These are phyloP conservation scores for Xyliphius kryptos DNA, from an alignment of 2,113 vertebrate species.

Conservation along the genomic window DNA sequence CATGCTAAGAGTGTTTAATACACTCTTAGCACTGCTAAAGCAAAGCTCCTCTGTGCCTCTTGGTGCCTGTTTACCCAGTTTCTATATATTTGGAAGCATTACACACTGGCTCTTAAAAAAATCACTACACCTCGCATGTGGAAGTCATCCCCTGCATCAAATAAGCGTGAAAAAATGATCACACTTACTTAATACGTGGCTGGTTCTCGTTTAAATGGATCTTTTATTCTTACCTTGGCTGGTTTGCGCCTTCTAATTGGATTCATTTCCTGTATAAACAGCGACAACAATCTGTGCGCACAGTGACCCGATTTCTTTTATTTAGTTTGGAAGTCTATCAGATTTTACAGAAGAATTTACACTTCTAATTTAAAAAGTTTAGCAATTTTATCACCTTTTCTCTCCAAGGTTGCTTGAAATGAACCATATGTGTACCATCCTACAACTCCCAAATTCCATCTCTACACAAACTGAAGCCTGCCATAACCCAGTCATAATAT, in stretches of 20 bases:
- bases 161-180: neutral
- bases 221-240: slow-evolving; percentile 26
- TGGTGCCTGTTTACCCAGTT: neutral
- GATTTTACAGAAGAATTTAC: too few relatives aligned
- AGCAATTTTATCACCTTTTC: too few relatives aligned
- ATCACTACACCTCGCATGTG: slow-evolving; percentile 4
- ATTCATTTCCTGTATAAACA: slow-evolving; percentile 19
- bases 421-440: too few relatives aligned
- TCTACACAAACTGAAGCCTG: too few relatives aligned
- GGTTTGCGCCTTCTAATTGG: neutral
- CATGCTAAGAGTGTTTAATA: too few relatives aligned
- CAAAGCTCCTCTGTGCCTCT: neutral
- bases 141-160: slow-evolving; percentile 14
- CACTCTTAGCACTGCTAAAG: too few relatives aligned
- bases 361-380: too few relatives aligned
- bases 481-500: too few relatives aligned
- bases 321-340: too few relatives aligned
- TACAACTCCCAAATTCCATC: too few relatives aligned
- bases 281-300: neutral
- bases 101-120: slow-evolving; percentile 24
- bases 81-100: slow-evolving; percentile 24
- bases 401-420: too few relatives aligned
- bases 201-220: slow-evolving; percentile 3
- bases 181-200: slow-evolving; percentile 11
- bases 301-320: neutral